These are phyloP conservation scores for Drosophila tristis DNA, from an alignment of 1,140 invertebrate species.

Conservation along the genomic window DNA sequence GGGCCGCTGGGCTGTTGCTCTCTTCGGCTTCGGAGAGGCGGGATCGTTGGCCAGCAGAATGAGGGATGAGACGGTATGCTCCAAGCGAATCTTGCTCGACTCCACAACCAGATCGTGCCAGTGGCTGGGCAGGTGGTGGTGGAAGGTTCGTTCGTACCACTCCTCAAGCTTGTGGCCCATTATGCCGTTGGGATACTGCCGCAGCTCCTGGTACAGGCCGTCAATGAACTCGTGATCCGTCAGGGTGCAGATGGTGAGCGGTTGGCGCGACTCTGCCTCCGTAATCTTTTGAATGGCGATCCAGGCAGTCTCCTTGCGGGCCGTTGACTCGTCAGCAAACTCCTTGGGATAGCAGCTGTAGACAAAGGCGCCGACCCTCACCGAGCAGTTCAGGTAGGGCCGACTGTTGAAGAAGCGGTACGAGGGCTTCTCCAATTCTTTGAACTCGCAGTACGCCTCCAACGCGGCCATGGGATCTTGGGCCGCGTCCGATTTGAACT, in stretches of 20 bases:
- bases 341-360: conserved; percentile 75
- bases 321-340: conserved; percentile 43
- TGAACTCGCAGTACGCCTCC: conserved; percentile 54
- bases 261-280: conserved; percentile 42
- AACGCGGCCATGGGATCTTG: conserved; percentile 51
- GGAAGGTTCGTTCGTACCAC: conserved; percentile 64
- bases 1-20: not conserved
- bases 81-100: conserved; percentile 64
- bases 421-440: conserved; percentile 40
- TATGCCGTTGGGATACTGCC: conserved; percentile 71
- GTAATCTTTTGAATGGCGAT: conserved; percentile 69
- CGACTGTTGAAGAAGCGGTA: conserved; percentile 46
- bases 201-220: conserved; percentile 59
- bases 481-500: conserved; percentile 31
- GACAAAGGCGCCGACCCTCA: conserved; percentile 54
- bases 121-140: conserved; percentile 68
- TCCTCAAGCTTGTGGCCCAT: conserved; percentile 73
- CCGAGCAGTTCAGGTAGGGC: conserved; percentile 50
- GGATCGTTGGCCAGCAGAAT: conserved; percentile 71
- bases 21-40: not conserved
- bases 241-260: conserved; percentile 42
- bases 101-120: conserved; percentile 63
- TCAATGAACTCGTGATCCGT: conserved; percentile 65
- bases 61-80: conserved; percentile 47
- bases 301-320: conserved; percentile 52